These are phyloP conservation scores for Apodemus sylvaticus DNA, from an alignment of 2,113 vertebrate genomes.

Conservation along the genomic window DNA sequence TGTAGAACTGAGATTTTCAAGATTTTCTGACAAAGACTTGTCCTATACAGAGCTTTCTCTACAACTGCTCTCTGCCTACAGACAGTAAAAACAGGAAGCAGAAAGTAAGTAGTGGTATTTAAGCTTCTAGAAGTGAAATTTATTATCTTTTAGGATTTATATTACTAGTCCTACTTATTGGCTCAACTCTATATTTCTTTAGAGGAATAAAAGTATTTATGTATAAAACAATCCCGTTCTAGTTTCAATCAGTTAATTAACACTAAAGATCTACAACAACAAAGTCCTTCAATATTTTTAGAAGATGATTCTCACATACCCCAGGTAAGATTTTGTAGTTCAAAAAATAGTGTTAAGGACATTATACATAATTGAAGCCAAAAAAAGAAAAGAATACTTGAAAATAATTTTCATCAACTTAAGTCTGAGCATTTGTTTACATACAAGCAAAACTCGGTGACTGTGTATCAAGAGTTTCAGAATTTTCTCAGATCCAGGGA, in stretches of 20 bases:
- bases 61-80: background rate
- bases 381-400: background rate
- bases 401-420: background rate
- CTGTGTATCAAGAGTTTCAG: constrained; percentile 59
- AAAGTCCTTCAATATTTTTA: background rate
- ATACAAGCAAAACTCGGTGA: constrained; percentile 79
- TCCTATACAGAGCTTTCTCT: background rate
- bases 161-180: background rate
- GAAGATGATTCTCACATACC: background rate
- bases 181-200: background rate
- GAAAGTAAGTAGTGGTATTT: background rate
- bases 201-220: background rate
- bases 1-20: background rate
- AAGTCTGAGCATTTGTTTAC: constrained; percentile 58
- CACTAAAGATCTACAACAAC: background rate
- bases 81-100: background rate
- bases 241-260: background rate
- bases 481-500: constrained; percentile 74
- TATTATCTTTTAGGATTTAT: background rate
- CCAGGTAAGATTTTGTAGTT: background rate
- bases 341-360: background rate
- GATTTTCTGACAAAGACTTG: background rate
- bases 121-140: background rate
- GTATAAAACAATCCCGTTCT: background rate
- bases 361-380: background rate